phyloP scores from a whole-genome alignment of 1,140 invertebrate species.

The Drosophila kikkawai region DNA sequence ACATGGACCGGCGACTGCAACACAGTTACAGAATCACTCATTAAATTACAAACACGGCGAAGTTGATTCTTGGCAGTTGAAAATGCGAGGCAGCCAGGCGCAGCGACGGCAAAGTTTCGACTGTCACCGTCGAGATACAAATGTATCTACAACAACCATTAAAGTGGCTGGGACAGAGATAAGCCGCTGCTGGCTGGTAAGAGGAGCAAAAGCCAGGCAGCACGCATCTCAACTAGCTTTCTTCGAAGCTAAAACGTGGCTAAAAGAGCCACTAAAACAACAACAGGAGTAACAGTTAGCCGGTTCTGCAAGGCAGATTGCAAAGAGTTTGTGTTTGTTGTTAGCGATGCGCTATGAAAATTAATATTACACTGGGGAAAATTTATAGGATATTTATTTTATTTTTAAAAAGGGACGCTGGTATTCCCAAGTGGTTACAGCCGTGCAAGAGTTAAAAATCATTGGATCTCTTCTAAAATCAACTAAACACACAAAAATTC shows the following conservation, averaged over 20 bases:
- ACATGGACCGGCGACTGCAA: conserved; percentile 23
- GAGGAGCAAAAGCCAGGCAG: conserved; percentile 43
- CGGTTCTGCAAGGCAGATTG: conserved; percentile 73
- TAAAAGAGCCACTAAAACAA: conserved; percentile 35
- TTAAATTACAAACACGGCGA: conserved; percentile 38
- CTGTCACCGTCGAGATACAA: conserved; percentile 70
- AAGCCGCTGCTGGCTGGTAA: conserved; percentile 16
- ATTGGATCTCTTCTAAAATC: too few relatives aligned
- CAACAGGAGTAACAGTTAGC: conserved; percentile 65
- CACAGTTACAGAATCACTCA: conserved; percentile 40
- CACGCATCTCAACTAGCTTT: conserved; percentile 53
- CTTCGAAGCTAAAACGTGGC: conserved; percentile 23
- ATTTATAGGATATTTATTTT: neutral
- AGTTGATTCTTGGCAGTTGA: conserved; percentile 32
- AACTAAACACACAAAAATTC: too few relatives aligned
- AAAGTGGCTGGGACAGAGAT: conserved; percentile 36
- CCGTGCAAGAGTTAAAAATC: too few relatives aligned
- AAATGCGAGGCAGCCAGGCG: conserved; percentile 41
- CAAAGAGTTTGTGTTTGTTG: conserved; percentile 27
- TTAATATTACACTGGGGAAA: conserved; percentile 28
- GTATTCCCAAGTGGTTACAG: too few relatives aligned
- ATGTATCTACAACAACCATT: conserved; percentile 61
- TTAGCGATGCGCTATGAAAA: conserved; percentile 65
- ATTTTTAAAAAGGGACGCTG: neutral
- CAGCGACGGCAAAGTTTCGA: conserved; percentile 54